phyloP scores from a whole-genome alignment of 2,797 vertebrate species.

The Manis javanica region DNA sequence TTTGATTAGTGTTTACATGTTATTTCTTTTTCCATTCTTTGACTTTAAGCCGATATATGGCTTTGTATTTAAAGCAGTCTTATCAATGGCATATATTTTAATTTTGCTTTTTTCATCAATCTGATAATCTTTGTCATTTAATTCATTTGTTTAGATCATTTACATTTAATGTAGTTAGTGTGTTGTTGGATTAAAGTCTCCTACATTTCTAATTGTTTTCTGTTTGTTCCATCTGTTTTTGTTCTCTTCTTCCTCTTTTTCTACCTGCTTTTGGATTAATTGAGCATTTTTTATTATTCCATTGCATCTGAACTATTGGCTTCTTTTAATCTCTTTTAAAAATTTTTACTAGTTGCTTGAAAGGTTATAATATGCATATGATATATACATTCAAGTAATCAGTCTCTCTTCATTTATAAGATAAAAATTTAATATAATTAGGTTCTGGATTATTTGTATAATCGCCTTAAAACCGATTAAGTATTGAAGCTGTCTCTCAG shows the following conservation, averaged over 20 bases:
- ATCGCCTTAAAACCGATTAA: neutral
- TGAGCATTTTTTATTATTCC: neutral
- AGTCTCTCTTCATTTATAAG: neutral
- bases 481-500: neutral
- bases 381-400: neutral
- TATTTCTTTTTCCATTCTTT: neutral
- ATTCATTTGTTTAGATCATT: neutral
- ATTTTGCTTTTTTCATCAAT: neutral
- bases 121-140: neutral
- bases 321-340: constrained; percentile 25
- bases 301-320: constrained; percentile 19
- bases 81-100: neutral
- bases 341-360: neutral
- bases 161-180: neutral
- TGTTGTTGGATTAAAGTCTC: neutral
- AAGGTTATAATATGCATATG: neutral
- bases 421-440: constrained; percentile 23
- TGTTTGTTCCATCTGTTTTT: neutral
- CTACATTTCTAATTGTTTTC: constrained; percentile 1
- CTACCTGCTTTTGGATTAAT: neutral
- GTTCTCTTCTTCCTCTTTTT: neutral
- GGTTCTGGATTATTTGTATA: neutral
- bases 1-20: neutral
- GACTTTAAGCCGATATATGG: neutral
- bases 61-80: constrained; percentile 2